Percentiles rank a stretch among this genome's conserved stretches.
These are phyloP conservation scores for Naso thynnoides DNA, from an alignment of 2,797 vertebrate genomes.

Conservation along the genomic window DNA sequence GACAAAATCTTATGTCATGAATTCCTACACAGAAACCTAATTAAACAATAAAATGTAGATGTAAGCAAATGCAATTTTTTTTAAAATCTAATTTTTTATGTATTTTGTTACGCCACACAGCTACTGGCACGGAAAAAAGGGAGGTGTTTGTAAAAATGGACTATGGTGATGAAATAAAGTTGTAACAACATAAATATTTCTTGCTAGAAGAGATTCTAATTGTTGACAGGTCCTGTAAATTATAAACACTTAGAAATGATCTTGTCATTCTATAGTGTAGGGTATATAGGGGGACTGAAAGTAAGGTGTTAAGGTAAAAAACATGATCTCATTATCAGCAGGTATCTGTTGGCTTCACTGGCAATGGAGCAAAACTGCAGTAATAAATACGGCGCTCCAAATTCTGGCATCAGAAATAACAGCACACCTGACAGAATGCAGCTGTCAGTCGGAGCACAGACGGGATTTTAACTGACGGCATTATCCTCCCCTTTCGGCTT, in stretches of 20 bases:
- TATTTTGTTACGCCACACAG: no score
- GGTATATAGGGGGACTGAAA: neutral
- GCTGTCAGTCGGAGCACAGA: constrained; percentile 57
- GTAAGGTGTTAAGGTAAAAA: neutral
- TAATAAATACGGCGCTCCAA: constrained; percentile 25
- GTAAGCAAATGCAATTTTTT: no score
- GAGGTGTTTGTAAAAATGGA: neutral
- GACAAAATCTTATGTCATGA: no score
- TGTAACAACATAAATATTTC: neutral
- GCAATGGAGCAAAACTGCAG: constrained; percentile 40
- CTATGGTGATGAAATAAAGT: neutral
- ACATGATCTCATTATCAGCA: constrained; percentile 11
- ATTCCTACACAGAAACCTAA: no score
- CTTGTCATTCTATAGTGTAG: neutral
- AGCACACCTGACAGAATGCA: constrained; percentile 64
- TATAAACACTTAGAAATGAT: neutral
- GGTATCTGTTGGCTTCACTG: constrained; percentile 18
- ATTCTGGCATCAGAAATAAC: constrained; percentile 50
- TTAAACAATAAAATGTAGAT: no score
- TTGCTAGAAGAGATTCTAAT: neutral
- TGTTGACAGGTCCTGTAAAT: neutral
- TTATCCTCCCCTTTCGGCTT: constrained; percentile 53
- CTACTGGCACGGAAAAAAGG: no score
- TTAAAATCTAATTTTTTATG: no score
- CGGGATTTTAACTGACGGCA: constrained; percentile 58